Evolutionary conservation across 2,797 vertebrate genomes (phyloP), one percentile per base, ranked within the genome.

Genomic region (Limosa lapponica): DNA sequence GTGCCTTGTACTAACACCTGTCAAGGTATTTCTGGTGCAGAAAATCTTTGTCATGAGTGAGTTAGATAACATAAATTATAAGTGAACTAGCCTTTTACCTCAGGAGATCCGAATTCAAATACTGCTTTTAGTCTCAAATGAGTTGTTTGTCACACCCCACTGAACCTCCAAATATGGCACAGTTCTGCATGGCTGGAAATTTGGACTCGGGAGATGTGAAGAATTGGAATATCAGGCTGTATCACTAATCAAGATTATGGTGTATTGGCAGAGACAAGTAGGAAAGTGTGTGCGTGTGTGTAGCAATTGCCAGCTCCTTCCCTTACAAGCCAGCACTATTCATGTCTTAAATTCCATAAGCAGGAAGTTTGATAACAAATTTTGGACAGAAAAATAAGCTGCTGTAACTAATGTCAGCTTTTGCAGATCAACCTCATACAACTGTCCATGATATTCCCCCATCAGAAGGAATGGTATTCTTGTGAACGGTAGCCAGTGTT

Each of bases 1-100:
- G 74, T 80, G 65, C 75, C 93, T 90, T 93, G 75, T 93, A 62
- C 51, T 90, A 94, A 89, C 87, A 97, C 89, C 95, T 96, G 85
- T 87, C 97, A 94, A 96, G 83, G 61, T 95, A 80, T 96, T 96
- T 97, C 88, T 92, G 75, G 92, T 90, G 79, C 94, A 94, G 95
- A 97, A 96, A 95, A 95, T 93, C 70, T 95, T 91, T 89, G 90
- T 95, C 94, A 92, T 95, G 79, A 94, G 84, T 72, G 81, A 95
- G 81, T 54, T 80, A 86, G 79, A 84, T 80, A 92, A 94, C 39
- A 87, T 64, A 94, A 92, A 96, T 89, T 93, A 58, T 84, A 90
- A 96, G 87, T 80, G 69, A 95, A 62, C 75, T 92, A 88, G 69
- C 82, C 81, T 94, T 94, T 83, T 95, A 93, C 89, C 96, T 93